phyloP scores from a whole-genome alignment of 2,797 vertebrate genomes.

The Lacerta bilineata region DNA sequence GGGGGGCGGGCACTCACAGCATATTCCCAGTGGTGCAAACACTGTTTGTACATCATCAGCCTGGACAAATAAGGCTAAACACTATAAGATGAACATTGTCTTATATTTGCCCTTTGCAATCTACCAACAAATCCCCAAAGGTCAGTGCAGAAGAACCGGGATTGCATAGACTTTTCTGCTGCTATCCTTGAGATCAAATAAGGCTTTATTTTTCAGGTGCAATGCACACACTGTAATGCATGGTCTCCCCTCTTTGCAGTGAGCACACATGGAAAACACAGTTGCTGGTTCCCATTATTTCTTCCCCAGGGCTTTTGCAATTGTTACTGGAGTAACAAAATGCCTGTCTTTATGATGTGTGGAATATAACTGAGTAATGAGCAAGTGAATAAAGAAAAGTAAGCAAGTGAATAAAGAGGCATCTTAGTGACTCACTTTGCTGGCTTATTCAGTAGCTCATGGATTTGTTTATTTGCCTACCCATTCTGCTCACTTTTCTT shows the following conservation, averaged over 20 bases:
- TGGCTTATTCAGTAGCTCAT: not conserved
- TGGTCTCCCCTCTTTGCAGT: not conserved
- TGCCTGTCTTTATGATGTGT: not conserved
- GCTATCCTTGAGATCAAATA: not conserved
- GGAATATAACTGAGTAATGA: not conserved
- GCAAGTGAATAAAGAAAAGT: not conserved
- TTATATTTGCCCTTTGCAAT: conserved; percentile 1
- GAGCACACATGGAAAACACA: not conserved
- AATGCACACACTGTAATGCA: not conserved
- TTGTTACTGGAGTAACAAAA: conserved; percentile 22
- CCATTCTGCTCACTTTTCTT: not conserved
- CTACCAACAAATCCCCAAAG: conserved; percentile 5
- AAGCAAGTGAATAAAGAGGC: not conserved
- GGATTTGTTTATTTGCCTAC: not conserved
- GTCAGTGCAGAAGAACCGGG: not conserved
- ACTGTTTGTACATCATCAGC: not conserved
- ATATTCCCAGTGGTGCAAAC: not conserved
- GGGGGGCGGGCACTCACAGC: not conserved
- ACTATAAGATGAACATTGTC: not conserved
- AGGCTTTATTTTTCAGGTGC: conserved; percentile 5
- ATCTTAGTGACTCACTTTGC: not conserved
- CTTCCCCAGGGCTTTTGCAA: conserved; percentile 21
- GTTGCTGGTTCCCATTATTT: not conserved
- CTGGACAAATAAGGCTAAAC: not conserved
- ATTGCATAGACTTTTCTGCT: not conserved